Percentiles rank a stretch among this genome's conserved stretches.
Evolutionary conservation across 2,888 invertebrate species (phyloP).

Genomic region (Drosophila niveifrons): DNA sequence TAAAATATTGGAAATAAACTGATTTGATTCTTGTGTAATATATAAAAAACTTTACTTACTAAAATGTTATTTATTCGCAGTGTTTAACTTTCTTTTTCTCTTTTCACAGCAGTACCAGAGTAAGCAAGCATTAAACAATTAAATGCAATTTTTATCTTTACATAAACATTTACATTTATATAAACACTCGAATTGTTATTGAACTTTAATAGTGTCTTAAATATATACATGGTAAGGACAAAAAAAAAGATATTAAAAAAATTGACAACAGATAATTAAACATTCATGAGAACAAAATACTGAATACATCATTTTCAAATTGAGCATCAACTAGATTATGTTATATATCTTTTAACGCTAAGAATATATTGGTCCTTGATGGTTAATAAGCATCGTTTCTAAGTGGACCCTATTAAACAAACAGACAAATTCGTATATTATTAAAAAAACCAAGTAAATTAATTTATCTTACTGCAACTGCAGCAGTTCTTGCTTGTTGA

Average conservation of each 20-base stretch:
- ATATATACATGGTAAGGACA: slow-evolving; percentile 6
- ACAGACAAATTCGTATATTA: not conserved
- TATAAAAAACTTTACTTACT: not conserved
- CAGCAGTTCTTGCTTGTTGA: slow-evolving; percentile 13
- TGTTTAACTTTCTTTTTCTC: slow-evolving; percentile 13
- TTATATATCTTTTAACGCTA: not conserved
- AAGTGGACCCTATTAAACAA: not conserved
- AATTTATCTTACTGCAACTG: slow-evolving; percentile 28
- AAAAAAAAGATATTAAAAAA: slow-evolving; percentile 14
- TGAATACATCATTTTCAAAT: not conserved
- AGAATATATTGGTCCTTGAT: not conserved
- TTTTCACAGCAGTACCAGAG: slow-evolving; percentile 35
- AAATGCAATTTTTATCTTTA: not conserved
- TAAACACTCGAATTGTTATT: slow-evolving; percentile 2
- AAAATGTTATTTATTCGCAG: not conserved
- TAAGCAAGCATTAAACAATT: slow-evolving; percentile 5
- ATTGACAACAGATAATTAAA: slow-evolving; percentile 19
- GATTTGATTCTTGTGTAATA: slow-evolving; percentile 29
- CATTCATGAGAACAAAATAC: not conserved
- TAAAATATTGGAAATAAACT: slow-evolving; percentile 39
- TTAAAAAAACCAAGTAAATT: not conserved
- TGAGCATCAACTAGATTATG: not conserved
- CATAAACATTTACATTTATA: no score
- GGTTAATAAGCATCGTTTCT: not conserved
- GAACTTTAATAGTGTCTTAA: slow-evolving; percentile 36